These are phyloP conservation scores for Procambarus virginalis DNA, from an alignment of 1,140 invertebrate genomes.

Conservation along the genomic window DNA sequence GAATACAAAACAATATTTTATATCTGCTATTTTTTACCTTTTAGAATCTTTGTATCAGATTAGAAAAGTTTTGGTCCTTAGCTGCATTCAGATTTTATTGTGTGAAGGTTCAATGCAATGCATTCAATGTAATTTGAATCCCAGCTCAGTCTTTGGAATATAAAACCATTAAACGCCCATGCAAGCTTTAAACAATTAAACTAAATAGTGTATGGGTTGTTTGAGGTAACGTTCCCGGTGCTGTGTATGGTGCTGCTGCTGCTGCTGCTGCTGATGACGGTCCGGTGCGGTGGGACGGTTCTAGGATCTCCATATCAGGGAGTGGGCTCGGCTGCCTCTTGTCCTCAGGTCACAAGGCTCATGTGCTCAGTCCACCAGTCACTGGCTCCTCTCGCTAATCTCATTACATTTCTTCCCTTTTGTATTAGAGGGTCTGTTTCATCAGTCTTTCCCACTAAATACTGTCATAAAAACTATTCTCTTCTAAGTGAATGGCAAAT, in stretches of 20 bases:
- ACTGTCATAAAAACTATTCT: slow-evolving; percentile 9
- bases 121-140: slow-evolving; percentile 42
- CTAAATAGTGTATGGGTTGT: slow-evolving; percentile 56
- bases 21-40: slow-evolving; percentile 59
- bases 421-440: background rate
- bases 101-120: slow-evolving; percentile 48
- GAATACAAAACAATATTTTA: slow-evolving; percentile 58
- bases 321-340: slow-evolving; percentile 64
- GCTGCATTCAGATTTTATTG: slow-evolving; percentile 58
- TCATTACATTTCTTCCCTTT: slow-evolving; percentile 24
- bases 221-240: slow-evolving; percentile 49
- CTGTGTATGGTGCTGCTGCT: slow-evolving; percentile 45
- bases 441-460: background rate
- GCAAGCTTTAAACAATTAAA: slow-evolving; percentile 61
- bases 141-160: slow-evolving; percentile 60
- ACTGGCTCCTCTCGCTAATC: slow-evolving; percentile 57
- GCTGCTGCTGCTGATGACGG: slow-evolving; percentile 48
- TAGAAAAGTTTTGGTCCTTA: slow-evolving; percentile 40
- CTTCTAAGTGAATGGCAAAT: background rate
- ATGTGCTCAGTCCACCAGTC: slow-evolving; percentile 66
- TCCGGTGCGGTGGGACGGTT: slow-evolving; percentile 59
- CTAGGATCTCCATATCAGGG: slow-evolving; percentile 69
- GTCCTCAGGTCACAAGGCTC: slow-evolving; percentile 68
- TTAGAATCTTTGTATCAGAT: slow-evolving; percentile 52
- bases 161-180: slow-evolving; percentile 52